A percentile compares a stretch with the other conserved stretches of the same genome.
Evolutionary conservation across 2,113 vertebrate species (phyloP).

Genomic region (Leucopsar rothschildi): DNA sequence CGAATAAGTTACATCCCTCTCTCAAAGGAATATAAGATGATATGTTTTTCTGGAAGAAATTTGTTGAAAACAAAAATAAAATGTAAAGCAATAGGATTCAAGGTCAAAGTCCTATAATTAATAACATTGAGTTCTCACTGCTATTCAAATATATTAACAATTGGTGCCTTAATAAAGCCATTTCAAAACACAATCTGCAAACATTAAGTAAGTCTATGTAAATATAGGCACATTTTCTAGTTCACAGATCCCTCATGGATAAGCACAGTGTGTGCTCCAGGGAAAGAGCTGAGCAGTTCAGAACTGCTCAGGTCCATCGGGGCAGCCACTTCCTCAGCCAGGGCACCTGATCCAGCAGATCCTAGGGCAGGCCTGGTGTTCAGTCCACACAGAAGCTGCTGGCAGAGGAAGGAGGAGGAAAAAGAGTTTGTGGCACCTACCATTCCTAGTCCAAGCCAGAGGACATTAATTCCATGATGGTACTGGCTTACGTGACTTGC

Average conservation of each 20-base stretch:
- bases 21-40: not conserved
- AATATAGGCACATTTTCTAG: not conserved
- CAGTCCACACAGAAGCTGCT: not conserved
- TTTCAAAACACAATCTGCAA: not conserved
- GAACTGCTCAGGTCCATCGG: fast-evolving
- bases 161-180: not conserved
- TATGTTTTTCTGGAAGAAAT: not conserved
- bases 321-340: not conserved
- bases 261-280: not conserved
- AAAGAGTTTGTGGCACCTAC: not conserved
- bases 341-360: not conserved
- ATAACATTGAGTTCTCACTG: not conserved
- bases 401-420: not conserved
- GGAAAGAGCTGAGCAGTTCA: not conserved
- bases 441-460: not conserved
- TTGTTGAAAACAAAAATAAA: not conserved
- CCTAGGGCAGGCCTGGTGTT: not conserved
- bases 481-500: fast-evolving
- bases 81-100: not conserved
- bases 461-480: not conserved
- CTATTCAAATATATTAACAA: not conserved
- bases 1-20: not conserved
- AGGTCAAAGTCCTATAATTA: not conserved
- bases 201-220: not conserved
- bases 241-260: not conserved